Evolutionary conservation across 1,140 invertebrate genomes (phyloP), one percentile per base, ranked within the genome.

Genomic region (Brachionus rotundiformis): DNA sequence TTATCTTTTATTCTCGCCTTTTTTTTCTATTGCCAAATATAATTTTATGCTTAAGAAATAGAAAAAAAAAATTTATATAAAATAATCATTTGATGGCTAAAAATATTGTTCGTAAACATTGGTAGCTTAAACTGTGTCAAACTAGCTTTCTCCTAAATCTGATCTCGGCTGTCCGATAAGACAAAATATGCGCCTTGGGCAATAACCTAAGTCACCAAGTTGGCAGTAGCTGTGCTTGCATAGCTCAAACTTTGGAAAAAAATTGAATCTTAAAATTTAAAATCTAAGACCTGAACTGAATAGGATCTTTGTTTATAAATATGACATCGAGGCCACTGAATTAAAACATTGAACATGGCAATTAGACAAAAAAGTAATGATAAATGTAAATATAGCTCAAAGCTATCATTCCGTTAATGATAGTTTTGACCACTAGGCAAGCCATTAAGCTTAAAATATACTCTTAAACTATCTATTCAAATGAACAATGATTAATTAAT

Each of bases 371-470:
- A 31, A 68, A 36, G 47, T 19, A 54, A 54, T 54, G 47, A 54
- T 68, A 68, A 68, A 68, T 68, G 63, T 73, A 44, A 73, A 25
- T 47, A 73, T 73, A 73, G 36, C 68, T 73, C 36, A 39, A 10
- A 41, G 68, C 36, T 73, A 73, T 73, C 23, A 23, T 23, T 44
- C 68, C 68, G 68, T 73, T 73, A 73, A 73, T 73, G 68, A 73
- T 44, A 41, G 41, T 71, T 73, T 44, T 73, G 41, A 44, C 68
- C 68, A 73, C 39, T 73, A 44, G 68, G 16, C 33, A 73, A 73
- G n/a, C 61, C 29, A 29, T 63, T 63, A 63, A 63, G 25, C 19
- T 63, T 10, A 27, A 29, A 36, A 68, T 16, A 36, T 68, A 68
- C 29, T 68, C 27, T 68, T 33, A 31, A 77, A 47, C 39, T 77